Conservation (phyloP, 2,113 vertebrate genomes). For the Cavia aperea region DNA sequence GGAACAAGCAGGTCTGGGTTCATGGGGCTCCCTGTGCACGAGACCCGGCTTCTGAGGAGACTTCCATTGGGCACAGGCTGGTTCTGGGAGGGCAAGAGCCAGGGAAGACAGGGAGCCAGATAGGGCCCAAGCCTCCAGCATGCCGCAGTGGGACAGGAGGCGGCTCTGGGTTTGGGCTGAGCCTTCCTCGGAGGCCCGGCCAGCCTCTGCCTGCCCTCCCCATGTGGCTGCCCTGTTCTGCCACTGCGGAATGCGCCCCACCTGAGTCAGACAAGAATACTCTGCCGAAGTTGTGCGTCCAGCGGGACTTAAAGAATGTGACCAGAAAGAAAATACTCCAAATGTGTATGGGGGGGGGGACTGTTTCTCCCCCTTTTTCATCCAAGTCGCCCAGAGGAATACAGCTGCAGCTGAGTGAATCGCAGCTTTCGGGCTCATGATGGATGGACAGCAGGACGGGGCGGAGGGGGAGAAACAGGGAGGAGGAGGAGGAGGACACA, state of each 20-base stretch:
- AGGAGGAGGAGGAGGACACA: not conserved
- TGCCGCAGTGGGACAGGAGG: not conserved
- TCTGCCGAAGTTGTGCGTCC: slow-evolving; percentile 16
- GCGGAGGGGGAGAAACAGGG: not conserved
- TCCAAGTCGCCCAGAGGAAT: slow-evolving; percentile 64
- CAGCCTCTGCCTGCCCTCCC: not conserved
- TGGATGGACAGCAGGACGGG: not conserved
- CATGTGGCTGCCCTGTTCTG: not conserved
- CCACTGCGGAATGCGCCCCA: not conserved
- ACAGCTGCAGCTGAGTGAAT: slow-evolving; percentile 48
- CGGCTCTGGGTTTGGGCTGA: no score
- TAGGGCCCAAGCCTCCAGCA: not conserved
- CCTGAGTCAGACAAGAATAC: not conserved
- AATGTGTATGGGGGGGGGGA: slow-evolving; percentile 20
- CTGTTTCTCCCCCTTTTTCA: slow-evolving; percentile 20
- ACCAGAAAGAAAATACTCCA: slow-evolving; percentile 47
- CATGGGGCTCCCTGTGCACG: not conserved
- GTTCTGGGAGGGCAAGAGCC: not conserved
- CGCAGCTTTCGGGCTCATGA: slow-evolving; percentile 21
- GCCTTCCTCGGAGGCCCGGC: not conserved
- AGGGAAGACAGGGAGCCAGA: not conserved
- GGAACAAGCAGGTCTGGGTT: not conserved
- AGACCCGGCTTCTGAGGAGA: not conserved
- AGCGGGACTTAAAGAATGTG: slow-evolving; percentile 49
- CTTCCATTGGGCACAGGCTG: not conserved